Evolutionary conservation across 2,888 invertebrate genomes (phyloP), one percentile per base, ranked within the genome.

Genomic region (Brachynemurus nebulosus): DNA sequence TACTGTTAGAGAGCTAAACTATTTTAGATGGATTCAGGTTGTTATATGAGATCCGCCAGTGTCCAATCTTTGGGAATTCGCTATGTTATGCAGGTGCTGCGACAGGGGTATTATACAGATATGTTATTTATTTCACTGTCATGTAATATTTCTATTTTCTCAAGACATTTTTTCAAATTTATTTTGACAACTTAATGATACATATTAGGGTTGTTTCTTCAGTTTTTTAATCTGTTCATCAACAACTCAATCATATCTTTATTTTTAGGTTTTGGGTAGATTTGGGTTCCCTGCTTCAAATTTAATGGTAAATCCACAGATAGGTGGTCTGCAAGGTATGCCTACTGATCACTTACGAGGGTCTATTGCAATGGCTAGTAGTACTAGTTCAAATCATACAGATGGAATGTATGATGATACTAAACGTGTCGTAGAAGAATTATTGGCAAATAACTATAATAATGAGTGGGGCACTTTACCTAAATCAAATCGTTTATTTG

Each of bases 281-380:
- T 65, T 64, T 50, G 63, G 63, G 1, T 60, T 60, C 30, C 57
- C 60, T 6, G 61, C 61, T 37, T 55, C 57, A 33, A 64, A 58
- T 47, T 50, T 65, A 16, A 67, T 66, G 65, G 54, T 67, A 8
- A 67, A 66, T 52, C 66, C 66, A 3, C 66, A 66, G 50, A 48
- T 67, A 17, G 62, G 58, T 2, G 58, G 60, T 4, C 53, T 62
- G 21, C 56, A 56, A 45, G 56, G 58, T 18, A 45, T 57, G 19
- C 55, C 57, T 4, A 42, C 35, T 2, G 35, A 42, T 35, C 42
- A 42, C 11, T 35, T 42, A 25, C 23, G 40, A 8, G 18, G 12
- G 9, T 20, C 16, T 7, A 12, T 35, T 8, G 8, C 35, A n/a
- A 17, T 16, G n/a, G 12, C 42, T n/a, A 37, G 8, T 19, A 9